Conservation (phyloP, 2,888 invertebrate genomes). For the Polylopha cassiicola region DNA sequence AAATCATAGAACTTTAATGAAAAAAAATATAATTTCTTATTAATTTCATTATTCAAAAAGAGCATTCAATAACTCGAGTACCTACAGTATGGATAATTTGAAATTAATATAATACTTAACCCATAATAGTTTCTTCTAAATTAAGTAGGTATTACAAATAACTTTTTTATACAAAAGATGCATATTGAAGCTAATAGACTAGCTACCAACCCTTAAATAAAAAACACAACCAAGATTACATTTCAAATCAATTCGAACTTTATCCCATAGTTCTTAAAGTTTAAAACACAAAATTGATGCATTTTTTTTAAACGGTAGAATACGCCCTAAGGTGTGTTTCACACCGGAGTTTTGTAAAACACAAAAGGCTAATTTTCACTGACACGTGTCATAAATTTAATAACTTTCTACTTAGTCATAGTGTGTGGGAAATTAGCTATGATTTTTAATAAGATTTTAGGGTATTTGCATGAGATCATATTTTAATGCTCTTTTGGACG, state of each 20-base stretch:
- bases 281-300: too few relatives aligned
- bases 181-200: too few relatives aligned
- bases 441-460: slow-evolving; percentile 13
- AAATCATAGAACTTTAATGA: too few relatives aligned
- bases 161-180: too few relatives aligned
- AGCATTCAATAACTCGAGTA: slow-evolving; percentile 14
- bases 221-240: too few relatives aligned
- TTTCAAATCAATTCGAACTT: too few relatives aligned
- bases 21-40: slow-evolving; percentile 16
- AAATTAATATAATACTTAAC: slow-evolving; percentile 17
- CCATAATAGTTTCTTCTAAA: too few relatives aligned
- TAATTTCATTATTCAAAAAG: slow-evolving; percentile 14
- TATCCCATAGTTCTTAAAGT: too few relatives aligned
- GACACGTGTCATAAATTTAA: slow-evolving; percentile 29
- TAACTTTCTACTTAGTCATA: slow-evolving; percentile 25
- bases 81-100: slow-evolving; percentile 8
- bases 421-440: slow-evolving; percentile 24
- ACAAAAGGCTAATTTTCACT: slow-evolving; percentile 29
- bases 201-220: too few relatives aligned
- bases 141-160: too few relatives aligned
- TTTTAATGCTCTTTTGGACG: neutral
- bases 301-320: too few relatives aligned
- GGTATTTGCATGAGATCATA: slow-evolving; percentile 8
- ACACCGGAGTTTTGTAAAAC: slow-evolving; percentile 21
- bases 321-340: slow-evolving; percentile 23